Evolutionary conservation across 2,888 invertebrate genomes (phyloP).

Genomic region (Aspidiotus rigidus): DNA sequence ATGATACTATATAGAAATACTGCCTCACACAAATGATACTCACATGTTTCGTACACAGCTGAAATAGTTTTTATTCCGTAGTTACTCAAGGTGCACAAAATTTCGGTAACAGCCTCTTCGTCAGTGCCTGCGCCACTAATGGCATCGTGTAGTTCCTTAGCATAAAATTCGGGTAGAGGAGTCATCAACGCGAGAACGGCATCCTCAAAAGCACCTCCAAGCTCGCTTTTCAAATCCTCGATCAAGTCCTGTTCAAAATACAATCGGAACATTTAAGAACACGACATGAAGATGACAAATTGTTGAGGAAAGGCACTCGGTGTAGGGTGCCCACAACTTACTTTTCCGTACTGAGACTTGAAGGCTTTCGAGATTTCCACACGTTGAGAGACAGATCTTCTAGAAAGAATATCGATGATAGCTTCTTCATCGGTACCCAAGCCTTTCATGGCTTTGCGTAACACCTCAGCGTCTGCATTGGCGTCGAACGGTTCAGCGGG

Average conservation of each 20-base stretch:
- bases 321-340: conserved; percentile 42
- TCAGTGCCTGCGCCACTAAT: conserved; percentile 48
- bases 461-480: conserved; percentile 64
- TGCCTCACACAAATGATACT: conserved; percentile 17
- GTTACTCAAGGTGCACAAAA: conserved; percentile 47
- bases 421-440: conserved; percentile 86
- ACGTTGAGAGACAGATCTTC: conserved; percentile 56
- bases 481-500: conserved; percentile 80
- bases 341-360: conserved; percentile 86
- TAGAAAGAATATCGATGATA: conserved; percentile 57
- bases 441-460: conserved; percentile 87
- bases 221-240: conserved; percentile 46
- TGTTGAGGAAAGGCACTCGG: too few species aligned
- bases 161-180: conserved; percentile 46
- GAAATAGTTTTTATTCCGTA: conserved; percentile 43
- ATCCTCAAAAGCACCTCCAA: conserved; percentile 48
- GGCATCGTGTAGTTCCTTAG: conserved; percentile 46
- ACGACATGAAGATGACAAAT: too few species aligned
- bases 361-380: conserved; percentile 81
- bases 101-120: conserved; percentile 46
- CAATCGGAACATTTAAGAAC: background rate
- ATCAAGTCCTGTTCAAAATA: conserved; percentile 42
- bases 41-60: conserved; percentile 42
- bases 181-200: conserved; percentile 47
- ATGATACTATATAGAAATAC: too few species aligned